phyloP scores from a whole-genome alignment of 2,888 invertebrate genomes.

The Hydroisotoma schaefferi region DNA sequence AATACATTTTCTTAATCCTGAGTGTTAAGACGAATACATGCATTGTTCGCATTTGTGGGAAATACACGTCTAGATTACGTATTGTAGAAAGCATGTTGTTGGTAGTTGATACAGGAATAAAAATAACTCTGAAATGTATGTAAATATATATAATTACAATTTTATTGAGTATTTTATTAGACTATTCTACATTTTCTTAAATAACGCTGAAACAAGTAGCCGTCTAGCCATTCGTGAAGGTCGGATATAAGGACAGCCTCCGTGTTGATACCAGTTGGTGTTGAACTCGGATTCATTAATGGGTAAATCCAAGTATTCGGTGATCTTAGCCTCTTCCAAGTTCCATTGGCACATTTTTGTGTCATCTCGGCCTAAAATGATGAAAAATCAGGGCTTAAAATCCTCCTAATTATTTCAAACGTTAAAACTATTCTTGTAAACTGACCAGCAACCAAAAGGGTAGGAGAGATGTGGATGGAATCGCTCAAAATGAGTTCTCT shows the following conservation, averaged over 20 bases:
- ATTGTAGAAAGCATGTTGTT: too few relatives aligned
- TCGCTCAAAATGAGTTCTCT: neutral
- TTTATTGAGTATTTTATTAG: too few relatives aligned
- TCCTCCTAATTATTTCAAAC: neutral
- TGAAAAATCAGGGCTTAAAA: too few relatives aligned
- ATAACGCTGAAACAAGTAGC: neutral
- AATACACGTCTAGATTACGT: too few relatives aligned
- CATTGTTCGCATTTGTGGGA: too few relatives aligned
- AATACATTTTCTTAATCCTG: too few relatives aligned
- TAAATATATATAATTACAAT: too few relatives aligned
- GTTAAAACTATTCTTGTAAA: neutral
- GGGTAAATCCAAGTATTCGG: neutral
- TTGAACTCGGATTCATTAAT: conserved; percentile 6
- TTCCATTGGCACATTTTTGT: conserved; percentile 11
- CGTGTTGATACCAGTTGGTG: neutral
- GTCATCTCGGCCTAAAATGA: conserved; percentile 7
- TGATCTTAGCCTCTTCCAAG: conserved; percentile 11
- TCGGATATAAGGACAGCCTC: conserved; percentile 7
- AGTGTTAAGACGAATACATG: too few relatives aligned
- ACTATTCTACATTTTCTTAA: conserved; percentile 1
- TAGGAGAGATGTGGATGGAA: neutral
- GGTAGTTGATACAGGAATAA: too few relatives aligned
- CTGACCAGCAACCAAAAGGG: neutral
- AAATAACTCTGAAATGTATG: too few relatives aligned
- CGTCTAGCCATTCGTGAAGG: neutral